Evolutionary conservation across 2,888 invertebrate species (phyloP).

Genomic region (Lochmaea capreae): DNA sequence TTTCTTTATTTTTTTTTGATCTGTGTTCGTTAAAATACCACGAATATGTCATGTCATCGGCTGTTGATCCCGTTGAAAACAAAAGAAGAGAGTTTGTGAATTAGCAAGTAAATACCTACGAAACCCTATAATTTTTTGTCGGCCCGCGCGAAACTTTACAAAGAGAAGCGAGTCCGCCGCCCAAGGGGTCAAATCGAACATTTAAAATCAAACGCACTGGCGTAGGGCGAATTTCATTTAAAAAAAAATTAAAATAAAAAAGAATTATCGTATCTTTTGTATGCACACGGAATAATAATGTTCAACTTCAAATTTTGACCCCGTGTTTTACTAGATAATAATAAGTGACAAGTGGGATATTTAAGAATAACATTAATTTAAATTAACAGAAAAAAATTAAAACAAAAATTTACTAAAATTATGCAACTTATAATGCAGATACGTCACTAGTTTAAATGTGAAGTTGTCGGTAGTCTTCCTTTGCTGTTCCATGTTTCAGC

Average conservation of each 20-base stretch:
- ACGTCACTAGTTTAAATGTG: too few relatives aligned
- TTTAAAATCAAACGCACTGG: constrained; percentile 38
- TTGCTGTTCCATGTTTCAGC: too few relatives aligned
- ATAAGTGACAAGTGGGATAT: too few relatives aligned
- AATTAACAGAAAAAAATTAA: too few relatives aligned
- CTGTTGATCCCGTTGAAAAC: constrained; percentile 37
- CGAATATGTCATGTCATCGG: constrained; percentile 35
- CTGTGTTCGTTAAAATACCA: constrained; percentile 32
- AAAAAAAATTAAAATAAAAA: neutral
- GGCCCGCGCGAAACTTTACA: constrained; percentile 40
- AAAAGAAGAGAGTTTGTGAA: constrained; percentile 42
- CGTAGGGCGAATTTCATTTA: constrained; percentile 7
- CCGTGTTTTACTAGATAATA: too few relatives aligned
- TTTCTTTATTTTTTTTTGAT: constrained; percentile 14
- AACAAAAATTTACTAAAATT: too few relatives aligned
- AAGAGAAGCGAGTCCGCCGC: constrained; percentile 40
- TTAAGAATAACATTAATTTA: too few relatives aligned
- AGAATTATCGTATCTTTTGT: neutral
- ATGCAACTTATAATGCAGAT: too few relatives aligned
- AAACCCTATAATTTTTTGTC: constrained; percentile 47
- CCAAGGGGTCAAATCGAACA: constrained; percentile 34
- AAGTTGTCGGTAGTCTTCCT: too few relatives aligned
- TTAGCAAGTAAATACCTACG: constrained; percentile 45
- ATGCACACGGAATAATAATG: constrained; percentile 3
- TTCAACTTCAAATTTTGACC: too few relatives aligned